phyloP scores from a whole-genome alignment of 2,797 vertebrate genomes.

The Jordanella pulchra region DNA sequence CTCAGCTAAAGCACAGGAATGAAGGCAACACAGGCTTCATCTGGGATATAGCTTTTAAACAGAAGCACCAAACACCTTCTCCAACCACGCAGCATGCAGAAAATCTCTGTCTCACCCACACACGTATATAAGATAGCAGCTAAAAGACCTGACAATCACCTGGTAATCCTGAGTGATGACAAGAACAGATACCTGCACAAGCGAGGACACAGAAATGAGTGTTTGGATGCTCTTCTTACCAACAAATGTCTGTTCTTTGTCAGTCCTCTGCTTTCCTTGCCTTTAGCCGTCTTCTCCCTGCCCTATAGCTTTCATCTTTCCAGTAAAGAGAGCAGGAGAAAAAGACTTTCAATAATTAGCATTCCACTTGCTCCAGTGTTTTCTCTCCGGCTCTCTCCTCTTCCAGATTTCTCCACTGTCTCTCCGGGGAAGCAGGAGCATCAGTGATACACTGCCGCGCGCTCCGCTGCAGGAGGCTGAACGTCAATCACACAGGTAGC shows the following conservation, averaged over 20 bases:
- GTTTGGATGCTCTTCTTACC: slow-evolving; percentile 60
- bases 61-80: slow-evolving; percentile 29
- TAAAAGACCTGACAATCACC: slow-evolving; percentile 21
- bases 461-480: slow-evolving; percentile 74
- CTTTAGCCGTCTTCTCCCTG: slow-evolving; percentile 61
- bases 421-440: slow-evolving; percentile 59
- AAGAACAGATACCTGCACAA: slow-evolving; percentile 48
- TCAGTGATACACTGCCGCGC: slow-evolving; percentile 64
- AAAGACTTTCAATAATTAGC: slow-evolving; percentile 55
- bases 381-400: slow-evolving; percentile 45
- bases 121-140: slow-evolving; percentile 19
- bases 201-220: slow-evolving; percentile 55
- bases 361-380: slow-evolving; percentile 59
- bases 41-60: slow-evolving; percentile 36
- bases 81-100: slow-evolving; percentile 62
- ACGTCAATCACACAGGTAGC: slow-evolving; percentile 78
- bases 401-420: slow-evolving; percentile 65
- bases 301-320: slow-evolving; percentile 59
- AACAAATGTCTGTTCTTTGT: slow-evolving; percentile 57
- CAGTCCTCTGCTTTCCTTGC: slow-evolving; percentile 54
- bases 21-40: slow-evolving; percentile 38
- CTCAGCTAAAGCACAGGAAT: slow-evolving; percentile 53
- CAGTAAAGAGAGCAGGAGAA: slow-evolving; percentile 35
- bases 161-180: slow-evolving; percentile 46
- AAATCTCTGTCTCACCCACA: slow-evolving; percentile 35